phyloP scores from a whole-genome alignment of 2,888 invertebrate species.

The Cantharis rustica region DNA sequence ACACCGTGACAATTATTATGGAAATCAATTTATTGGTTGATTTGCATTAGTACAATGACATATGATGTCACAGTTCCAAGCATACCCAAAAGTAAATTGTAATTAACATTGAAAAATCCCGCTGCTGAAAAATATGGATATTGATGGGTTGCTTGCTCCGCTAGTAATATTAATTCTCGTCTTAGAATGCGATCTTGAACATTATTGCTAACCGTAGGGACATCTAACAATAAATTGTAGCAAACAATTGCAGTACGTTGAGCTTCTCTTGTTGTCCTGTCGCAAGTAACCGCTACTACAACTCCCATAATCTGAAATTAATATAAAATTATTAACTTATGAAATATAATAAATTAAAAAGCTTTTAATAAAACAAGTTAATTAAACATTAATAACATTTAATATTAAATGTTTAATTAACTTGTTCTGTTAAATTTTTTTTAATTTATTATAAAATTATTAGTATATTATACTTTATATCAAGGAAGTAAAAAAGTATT shows the following conservation, averaged over 20 bases:
- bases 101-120: conserved; percentile 31
- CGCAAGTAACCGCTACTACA: conserved; percentile 33
- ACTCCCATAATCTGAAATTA: conserved; percentile 34
- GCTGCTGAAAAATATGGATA: conserved; percentile 30
- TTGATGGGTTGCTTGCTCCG: conserved; percentile 26
- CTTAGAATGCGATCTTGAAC: conserved; percentile 20
- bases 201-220: conserved; percentile 23
- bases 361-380: too few relatives aligned
- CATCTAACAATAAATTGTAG: conserved; percentile 33
- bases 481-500: too few relatives aligned
- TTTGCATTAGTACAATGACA: conserved; percentile 31
- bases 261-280: conserved; percentile 34
- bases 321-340: background rate
- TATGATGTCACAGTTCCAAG: conserved; percentile 30
- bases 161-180: conserved; percentile 23
- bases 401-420: too few relatives aligned
- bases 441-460: background rate
- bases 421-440: too few relatives aligned
- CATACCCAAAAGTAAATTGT: conserved; percentile 28
- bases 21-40: conserved; percentile 7
- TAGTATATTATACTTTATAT: too few relatives aligned
- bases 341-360: too few relatives aligned
- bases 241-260: conserved; percentile 31
- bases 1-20: too few relatives aligned
- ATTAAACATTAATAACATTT: too few relatives aligned